Conservation (phyloP, 1,140 invertebrate species). For the Drosophila malerkotliana region DNA sequence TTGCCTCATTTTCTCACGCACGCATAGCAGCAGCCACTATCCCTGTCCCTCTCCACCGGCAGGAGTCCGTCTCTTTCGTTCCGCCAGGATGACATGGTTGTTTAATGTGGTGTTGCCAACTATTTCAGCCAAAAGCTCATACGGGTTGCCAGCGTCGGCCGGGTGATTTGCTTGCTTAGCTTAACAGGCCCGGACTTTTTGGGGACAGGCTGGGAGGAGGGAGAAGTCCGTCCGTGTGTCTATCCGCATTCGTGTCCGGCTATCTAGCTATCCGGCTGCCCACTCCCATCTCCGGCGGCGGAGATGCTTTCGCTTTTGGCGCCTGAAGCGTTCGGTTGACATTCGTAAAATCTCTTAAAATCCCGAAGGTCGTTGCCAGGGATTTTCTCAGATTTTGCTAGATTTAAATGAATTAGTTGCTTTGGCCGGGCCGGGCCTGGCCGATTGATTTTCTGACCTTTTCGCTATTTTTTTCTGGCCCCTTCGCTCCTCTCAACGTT, state of each 20-base stretch:
- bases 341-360: slow-evolving; percentile 84
- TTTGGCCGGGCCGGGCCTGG: slow-evolving; percentile 47
- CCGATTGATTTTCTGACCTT: slow-evolving; percentile 84
- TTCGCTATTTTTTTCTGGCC: slow-evolving; percentile 35
- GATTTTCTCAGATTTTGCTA: slow-evolving; percentile 84
- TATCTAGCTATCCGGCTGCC: slow-evolving; percentile 26
- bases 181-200: slow-evolving; percentile 49
- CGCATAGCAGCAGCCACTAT: slow-evolving; percentile 35
- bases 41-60: neutral
- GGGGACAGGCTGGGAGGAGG: slow-evolving; percentile 6
- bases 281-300: slow-evolving; percentile 44
- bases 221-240: slow-evolving; percentile 7
- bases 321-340: slow-evolving; percentile 79
- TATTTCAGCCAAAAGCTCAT: slow-evolving; percentile 82
- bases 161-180: slow-evolving; percentile 80
- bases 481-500: neutral
- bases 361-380: slow-evolving; percentile 84
- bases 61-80: slow-evolving; percentile 1
- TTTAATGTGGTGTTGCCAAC: slow-evolving; percentile 83
- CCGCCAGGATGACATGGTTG: slow-evolving; percentile 51
- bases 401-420: slow-evolving; percentile 84
- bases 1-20: slow-evolving; percentile 71
- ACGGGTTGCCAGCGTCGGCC: slow-evolving; percentile 61
- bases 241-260: slow-evolving; percentile 21
- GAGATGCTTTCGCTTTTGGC: slow-evolving; percentile 73